phyloP scores from a whole-genome alignment of 2,888 invertebrate species.

The Ptycholaimellus sp. region DNA sequence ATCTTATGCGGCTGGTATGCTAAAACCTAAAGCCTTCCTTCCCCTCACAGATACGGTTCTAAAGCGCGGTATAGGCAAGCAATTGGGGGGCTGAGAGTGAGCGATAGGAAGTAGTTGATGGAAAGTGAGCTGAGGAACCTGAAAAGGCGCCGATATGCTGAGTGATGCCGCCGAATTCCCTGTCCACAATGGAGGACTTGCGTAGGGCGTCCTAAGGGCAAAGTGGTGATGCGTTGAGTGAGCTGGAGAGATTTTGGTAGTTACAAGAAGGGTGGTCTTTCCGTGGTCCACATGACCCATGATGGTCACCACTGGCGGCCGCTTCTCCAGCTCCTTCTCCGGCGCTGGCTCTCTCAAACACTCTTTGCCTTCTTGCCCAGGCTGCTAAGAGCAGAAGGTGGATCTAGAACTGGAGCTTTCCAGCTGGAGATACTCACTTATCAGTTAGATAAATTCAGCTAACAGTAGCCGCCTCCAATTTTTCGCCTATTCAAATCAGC shows the following conservation, averaged over 20 bases:
- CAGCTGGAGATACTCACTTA: too few species aligned
- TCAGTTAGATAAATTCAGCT: too few species aligned
- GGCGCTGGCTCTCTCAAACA: constrained; percentile 39
- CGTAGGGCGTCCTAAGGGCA: constrained; percentile 17
- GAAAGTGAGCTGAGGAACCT: too few species aligned
- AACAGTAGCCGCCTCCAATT: too few species aligned
- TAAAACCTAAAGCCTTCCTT: too few species aligned
- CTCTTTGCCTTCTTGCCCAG: background rate
- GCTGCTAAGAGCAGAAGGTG: background rate
- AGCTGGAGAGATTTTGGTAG: too few species aligned
- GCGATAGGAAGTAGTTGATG: background rate
- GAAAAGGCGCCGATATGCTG: constrained; percentile 96
- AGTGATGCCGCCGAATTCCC: constrained; percentile 92
- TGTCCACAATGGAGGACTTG: constrained; percentile 56
- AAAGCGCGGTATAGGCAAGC: background rate
- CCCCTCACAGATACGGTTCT: too few species aligned
- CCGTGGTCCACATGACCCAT: constrained; percentile 99
- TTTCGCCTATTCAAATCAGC: too few species aligned
- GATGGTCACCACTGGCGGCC: constrained; percentile 82
- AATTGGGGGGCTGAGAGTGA: background rate
- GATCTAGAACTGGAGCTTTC: too few species aligned
- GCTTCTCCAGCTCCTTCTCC: constrained; percentile 40
- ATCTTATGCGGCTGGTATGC: too few species aligned
- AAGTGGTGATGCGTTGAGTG: too few species aligned
- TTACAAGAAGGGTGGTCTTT: constrained; percentile 80